Base-by-base conservation (phyloP, 2,888 invertebrate genomes). In the Griposia aprilina region DNA sequence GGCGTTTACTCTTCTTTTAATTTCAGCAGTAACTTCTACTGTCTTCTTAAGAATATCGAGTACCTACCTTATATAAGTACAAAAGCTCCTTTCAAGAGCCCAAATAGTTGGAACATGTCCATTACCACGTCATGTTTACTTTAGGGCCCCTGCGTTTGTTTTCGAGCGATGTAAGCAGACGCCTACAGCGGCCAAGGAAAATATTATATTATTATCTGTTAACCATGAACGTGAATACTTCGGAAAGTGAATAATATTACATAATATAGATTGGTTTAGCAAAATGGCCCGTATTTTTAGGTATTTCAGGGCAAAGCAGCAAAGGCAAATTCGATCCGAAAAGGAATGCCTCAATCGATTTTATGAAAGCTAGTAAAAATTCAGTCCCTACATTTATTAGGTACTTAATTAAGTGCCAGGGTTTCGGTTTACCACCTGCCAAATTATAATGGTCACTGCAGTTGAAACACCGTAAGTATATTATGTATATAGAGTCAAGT, bases 91-190 rank as follows among this genome's bases (percentile, higher is more conserved):
- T 68, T 26, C n/a, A 23, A 67, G 52, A 60, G 74, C 79, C 65
- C 55, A 78, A 84, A 81, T 88, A 72, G 82, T 88, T 92, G 93
- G 90, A 87, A 88, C 84, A 81, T 86, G 83, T 94, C 93, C 87
- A 90, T 94, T 92, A 90, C 87, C 94, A 82, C 86, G 83, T 82
- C 80, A 81, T 94, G 93, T 94, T 94, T 94, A 94, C 89, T 83
- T 90, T 89, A 89, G 87, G 88, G 90, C 89, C 90, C 30, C 73
- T 76, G 48, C 89, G 90, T 91, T 91, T 91, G 91, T 91, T 92
- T 90, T 90, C 87, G 71, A 69, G 76, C 72, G 78, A 63, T 75
- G 60, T 80, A 76, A 76, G 83, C 80, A 82, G 74, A 85, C 82
- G 82, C 17, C 30, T 71, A 52, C 63, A 59, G 65, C 48, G 65